Base-by-base conservation (phyloP, 2,888 invertebrate species). In the Eupithecia dodoneata region DNA sequence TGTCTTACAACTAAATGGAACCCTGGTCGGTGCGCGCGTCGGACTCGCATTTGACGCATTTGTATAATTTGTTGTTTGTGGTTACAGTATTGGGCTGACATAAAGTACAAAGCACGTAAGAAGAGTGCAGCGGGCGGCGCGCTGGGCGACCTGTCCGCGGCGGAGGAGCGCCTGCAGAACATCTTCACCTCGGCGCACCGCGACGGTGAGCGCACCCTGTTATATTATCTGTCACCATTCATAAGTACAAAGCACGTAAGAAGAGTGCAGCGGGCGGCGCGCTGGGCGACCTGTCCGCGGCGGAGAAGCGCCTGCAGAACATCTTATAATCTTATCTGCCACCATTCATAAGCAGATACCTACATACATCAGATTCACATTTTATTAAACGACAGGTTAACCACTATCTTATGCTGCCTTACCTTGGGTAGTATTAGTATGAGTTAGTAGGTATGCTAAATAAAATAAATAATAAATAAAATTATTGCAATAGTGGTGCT, bases 221-320 rank as follows among this genome's bases (percentile, higher is more conserved):
- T n/a, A n/a, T n/a, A n/a, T n/a, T n/a, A n/a, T n/a, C n/a, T n/a
- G n/a, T n/a, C n/a, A n/a, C n/a, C n/a, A n/a, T n/a, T n/a, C n/a
- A n/a, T n/a, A 95, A 94, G 78, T 94, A 95, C 83, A 94, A 93
- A 80, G 91, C 94, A 3, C 91, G 94, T 3, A 93, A 93, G 85
- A 94, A 94, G 87, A 87, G 89, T 6, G 93, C 94, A 2, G 93
- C 93, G 0, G 91, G 88, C 2, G 94, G 93, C 2, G 91, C 92
- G 2, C 85, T 93, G 7, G 94, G 93, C 0, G 94, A 94, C 72
- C 87, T 94, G 4, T 91, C 94, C 49, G 89, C 86, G 76, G 89
- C 88, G 0, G 94, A 94, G 83, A 94, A 94, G 80, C 89, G 94
- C 0, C 82, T 94, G 75, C 92, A 92, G 79, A 91, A 88, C 76